phyloP scores from a whole-genome alignment of 2,888 invertebrate species.

The Stenichneumon culpator region DNA sequence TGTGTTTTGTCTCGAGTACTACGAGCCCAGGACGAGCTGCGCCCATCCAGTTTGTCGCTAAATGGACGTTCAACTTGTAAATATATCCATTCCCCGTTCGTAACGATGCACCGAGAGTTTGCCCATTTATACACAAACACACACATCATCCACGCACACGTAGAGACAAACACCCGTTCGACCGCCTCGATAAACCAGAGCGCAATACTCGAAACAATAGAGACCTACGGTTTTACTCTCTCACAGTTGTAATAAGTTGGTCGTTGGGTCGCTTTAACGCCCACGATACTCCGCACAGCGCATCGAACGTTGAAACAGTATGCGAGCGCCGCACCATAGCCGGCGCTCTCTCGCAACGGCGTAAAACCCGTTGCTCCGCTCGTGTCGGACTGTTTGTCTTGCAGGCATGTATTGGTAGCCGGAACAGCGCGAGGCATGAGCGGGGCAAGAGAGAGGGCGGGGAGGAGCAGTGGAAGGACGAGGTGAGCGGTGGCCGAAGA shows the following conservation, averaged over 20 bases:
- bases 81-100: neutral
- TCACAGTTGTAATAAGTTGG: slow-evolving; percentile 3
- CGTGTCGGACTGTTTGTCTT: slow-evolving; percentile 61
- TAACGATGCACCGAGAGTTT: neutral
- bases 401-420: slow-evolving; percentile 37
- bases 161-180: neutral
- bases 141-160: neutral
- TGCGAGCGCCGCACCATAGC: slow-evolving; percentile 13
- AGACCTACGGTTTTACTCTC: slow-evolving; percentile 8
- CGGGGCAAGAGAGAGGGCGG: slow-evolving; percentile 1
- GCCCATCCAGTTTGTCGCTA: neutral
- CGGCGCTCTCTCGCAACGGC: slow-evolving; percentile 42
- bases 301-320: neutral
- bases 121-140: no score
- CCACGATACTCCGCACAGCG: neutral
- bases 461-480: slow-evolving; percentile 27
- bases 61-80: neutral
- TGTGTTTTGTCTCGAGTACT: neutral
- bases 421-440: slow-evolving; percentile 14
- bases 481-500: slow-evolving; percentile 6
- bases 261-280: slow-evolving; percentile 10
- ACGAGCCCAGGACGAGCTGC: neutral
- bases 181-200: slow-evolving; percentile 2
- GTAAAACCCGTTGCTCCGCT: slow-evolving; percentile 65
- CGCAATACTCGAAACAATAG: slow-evolving; percentile 35